phyloP scores from a whole-genome alignment of 1,140 invertebrate genomes.

The Rhagoletis zephyria region DNA sequence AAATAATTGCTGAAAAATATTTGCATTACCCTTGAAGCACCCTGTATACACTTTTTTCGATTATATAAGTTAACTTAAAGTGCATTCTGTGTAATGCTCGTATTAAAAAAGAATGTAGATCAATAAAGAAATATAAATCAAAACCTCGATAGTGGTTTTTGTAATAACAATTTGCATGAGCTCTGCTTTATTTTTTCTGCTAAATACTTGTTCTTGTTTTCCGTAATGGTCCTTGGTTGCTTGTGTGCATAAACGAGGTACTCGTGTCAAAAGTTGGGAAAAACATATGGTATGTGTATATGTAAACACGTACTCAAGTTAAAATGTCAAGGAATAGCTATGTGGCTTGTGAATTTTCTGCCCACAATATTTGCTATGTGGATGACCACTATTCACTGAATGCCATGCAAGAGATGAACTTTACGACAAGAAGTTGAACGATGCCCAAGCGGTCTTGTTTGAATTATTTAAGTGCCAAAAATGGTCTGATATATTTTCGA shows the following conservation, averaged over 20 bases:
- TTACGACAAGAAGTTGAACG: neutral
- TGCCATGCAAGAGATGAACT: neutral
- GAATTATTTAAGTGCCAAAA: too few species aligned
- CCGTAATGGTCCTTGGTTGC: too few species aligned
- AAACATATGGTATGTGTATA: too few species aligned
- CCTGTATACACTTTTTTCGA: too few species aligned
- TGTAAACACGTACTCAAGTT: neutral
- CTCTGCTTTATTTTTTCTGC: neutral
- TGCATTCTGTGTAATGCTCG: too few species aligned
- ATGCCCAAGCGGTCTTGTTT: neutral
- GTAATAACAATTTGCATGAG: neutral
- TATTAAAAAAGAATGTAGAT: constrained; percentile 2
- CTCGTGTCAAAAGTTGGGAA: too few species aligned
- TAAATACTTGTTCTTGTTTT: too few species aligned
- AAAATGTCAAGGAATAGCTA: neutral
- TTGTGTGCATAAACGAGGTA: too few species aligned
- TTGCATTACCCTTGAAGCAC: too few species aligned
- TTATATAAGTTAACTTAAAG: too few species aligned
- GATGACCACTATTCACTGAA: neutral
- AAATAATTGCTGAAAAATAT: too few species aligned
- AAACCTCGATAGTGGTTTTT: neutral
- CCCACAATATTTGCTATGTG: neutral
- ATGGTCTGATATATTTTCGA: too few species aligned
- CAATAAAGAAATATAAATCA: neutral
- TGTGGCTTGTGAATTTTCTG: neutral